A percentile compares a stretch with the other conserved stretches of the same genome.
Conservation (phyloP, 2,797 vertebrate species). For the Platalea minor region DNA sequence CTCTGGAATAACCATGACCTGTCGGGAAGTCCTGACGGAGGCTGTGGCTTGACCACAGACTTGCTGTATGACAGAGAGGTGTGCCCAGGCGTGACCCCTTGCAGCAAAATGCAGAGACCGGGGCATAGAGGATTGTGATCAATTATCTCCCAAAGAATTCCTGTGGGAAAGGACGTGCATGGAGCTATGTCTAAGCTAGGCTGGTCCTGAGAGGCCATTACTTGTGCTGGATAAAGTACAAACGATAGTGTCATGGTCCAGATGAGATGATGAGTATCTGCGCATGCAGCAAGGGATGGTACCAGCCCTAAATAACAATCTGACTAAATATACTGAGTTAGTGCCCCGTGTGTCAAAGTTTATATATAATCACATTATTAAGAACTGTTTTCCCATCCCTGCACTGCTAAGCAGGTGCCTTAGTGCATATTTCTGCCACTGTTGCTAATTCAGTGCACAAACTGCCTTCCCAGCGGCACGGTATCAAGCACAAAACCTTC, state of each 20-base stretch:
- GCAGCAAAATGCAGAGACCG: neutral
- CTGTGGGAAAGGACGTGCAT: neutral
- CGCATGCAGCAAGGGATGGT: neutral
- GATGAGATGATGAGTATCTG: neutral
- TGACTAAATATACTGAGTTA: neutral
- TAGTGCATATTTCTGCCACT: neutral
- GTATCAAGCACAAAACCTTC: neutral
- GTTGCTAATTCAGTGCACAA: neutral
- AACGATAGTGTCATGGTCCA: neutral
- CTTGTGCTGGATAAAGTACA: neutral
- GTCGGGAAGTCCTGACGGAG: neutral
- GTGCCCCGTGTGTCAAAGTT: neutral
- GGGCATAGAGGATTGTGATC: accelerated
- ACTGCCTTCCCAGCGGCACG: neutral
- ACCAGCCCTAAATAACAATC: neutral
- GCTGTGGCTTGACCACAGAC: neutral
- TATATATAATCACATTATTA: neutral
- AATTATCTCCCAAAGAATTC: neutral
- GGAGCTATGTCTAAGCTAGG: neutral
- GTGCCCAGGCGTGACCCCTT: accelerated
- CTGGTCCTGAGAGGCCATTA: neutral
- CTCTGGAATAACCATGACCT: neutral
- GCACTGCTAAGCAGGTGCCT: neutral
- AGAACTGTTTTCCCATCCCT: neutral
- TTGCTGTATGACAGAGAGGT: neutral